Evolutionary conservation across 2,797 vertebrate species (phyloP).

Genomic region (Spea hammondii): DNA sequence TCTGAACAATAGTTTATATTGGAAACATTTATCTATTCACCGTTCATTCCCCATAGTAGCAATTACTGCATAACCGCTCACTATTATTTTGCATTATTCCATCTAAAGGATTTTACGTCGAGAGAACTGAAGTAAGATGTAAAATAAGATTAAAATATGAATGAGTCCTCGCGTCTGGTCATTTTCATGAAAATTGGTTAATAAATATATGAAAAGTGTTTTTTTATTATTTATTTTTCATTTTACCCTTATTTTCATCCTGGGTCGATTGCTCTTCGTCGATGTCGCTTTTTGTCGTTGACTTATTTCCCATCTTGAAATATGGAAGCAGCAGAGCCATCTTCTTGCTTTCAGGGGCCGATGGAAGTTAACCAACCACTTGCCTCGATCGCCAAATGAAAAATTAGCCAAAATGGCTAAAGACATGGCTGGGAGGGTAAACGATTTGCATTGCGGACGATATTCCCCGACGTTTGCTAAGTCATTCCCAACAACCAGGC

Average conservation of each 20-base stretch:
- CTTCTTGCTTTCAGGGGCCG: too few species aligned
- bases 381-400: too few species aligned
- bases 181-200: not conserved
- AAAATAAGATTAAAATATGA: slow-evolving; percentile 40
- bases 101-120: slow-evolving; percentile 23
- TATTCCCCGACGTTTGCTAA: too few species aligned
- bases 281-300: not conserved
- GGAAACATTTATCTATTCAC: slow-evolving; percentile 36
- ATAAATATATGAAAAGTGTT: slow-evolving; percentile 14
- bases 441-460: too few species aligned
- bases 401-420: too few species aligned
- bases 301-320: not conserved
- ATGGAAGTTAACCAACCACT: too few species aligned
- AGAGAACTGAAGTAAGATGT: slow-evolving; percentile 8
- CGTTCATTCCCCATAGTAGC: slow-evolving; percentile 39
- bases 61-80: slow-evolving; percentile 43
- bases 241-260: not conserved
- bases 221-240: not conserved
- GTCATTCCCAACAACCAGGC: too few species aligned
- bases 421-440: too few species aligned
- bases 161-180: slow-evolving; percentile 30
- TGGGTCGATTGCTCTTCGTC: not conserved
- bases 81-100: slow-evolving; percentile 43
- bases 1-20: slow-evolving; percentile 41
- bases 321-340: too few species aligned